A percentile compares a stretch with the other conserved stretches of the same genome.
These are phyloP conservation scores for Anagrus nilaparvatae DNA, from an alignment of 1,140 invertebrate species.

Conservation along the genomic window DNA sequence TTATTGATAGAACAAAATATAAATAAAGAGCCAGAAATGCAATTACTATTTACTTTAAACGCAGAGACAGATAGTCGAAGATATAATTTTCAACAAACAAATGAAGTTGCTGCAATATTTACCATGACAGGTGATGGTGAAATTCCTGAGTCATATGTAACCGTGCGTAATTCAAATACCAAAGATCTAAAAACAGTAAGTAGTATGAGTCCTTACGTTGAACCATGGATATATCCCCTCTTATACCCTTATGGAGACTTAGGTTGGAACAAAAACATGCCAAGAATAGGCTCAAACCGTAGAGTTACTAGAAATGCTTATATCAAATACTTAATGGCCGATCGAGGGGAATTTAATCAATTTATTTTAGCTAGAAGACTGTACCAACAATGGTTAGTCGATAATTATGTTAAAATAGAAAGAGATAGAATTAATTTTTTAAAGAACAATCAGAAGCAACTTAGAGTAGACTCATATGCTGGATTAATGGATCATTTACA, in stretches of 20 bases:
- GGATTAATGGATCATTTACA: conserved; percentile 7
- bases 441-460: conserved; percentile 3
- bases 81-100: too few relatives aligned
- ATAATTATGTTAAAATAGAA: conserved; percentile 4
- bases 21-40: background rate
- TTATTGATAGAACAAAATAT: too few relatives aligned
- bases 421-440: background rate
- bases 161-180: background rate
- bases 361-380: too few relatives aligned
- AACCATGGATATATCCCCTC: too few relatives aligned
- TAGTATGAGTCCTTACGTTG: background rate
- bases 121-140: background rate
- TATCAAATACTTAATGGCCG: too few relatives aligned
- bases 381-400: too few relatives aligned
- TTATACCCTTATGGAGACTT: too few relatives aligned
- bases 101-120: too few relatives aligned
- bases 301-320: too few relatives aligned
- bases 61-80: background rate
- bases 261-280: too few relatives aligned
- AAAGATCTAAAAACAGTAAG: background rate
- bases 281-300: too few relatives aligned
- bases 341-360: too few relatives aligned
- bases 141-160: background rate
- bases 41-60: background rate
- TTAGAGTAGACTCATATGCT: conserved; percentile 8